Evolutionary conservation across 2,113 vertebrate genomes (phyloP).

Genomic region (Cynocephalus volans): DNA sequence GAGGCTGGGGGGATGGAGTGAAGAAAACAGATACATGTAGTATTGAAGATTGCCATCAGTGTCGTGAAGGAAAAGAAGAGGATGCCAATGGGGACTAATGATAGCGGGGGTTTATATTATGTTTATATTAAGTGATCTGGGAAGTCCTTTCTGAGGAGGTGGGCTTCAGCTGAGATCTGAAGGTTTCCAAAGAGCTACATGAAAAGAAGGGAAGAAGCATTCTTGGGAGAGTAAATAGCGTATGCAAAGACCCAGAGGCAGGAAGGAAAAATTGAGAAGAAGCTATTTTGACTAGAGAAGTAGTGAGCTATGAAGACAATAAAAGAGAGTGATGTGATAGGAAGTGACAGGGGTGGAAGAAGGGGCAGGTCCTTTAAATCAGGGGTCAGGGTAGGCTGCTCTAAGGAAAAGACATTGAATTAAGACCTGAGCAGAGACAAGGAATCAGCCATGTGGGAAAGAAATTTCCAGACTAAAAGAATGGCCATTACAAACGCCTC

Average conservation of each 20-base stretch:
- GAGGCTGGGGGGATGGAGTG: neutral
- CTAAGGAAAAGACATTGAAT: conserved; percentile 62
- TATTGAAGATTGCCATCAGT: neutral
- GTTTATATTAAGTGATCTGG: neutral
- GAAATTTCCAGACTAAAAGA: conserved; percentile 58
- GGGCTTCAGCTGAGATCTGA: conserved; percentile 8
- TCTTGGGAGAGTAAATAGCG: conserved; percentile 3
- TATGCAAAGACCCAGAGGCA: conserved; percentile 28
- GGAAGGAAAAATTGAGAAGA: conserved; percentile 56
- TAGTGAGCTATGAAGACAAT: conserved; percentile 69
- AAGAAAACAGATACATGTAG: neutral
- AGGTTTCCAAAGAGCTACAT: conserved; percentile 8
- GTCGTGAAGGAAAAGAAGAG: conserved; percentile 22
- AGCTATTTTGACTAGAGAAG: conserved; percentile 50
- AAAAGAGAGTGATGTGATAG: conserved; percentile 64
- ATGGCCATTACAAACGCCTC: neutral
- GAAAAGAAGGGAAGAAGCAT: conserved; percentile 43
- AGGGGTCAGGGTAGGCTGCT: conserved; percentile 63
- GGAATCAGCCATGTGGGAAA: conserved; percentile 59
- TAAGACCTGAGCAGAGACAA: conserved; percentile 65
- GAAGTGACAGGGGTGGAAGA: conserved; percentile 67
- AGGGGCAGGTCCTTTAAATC: conserved; percentile 65
- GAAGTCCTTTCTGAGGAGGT: conserved; percentile 34
- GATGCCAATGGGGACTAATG: neutral
- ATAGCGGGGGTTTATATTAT: no score